Percentiles rank a stretch among this genome's conserved stretches.
phyloP scores from a whole-genome alignment of 1,140 invertebrate genomes.

The Drosophila nebulosa region DNA sequence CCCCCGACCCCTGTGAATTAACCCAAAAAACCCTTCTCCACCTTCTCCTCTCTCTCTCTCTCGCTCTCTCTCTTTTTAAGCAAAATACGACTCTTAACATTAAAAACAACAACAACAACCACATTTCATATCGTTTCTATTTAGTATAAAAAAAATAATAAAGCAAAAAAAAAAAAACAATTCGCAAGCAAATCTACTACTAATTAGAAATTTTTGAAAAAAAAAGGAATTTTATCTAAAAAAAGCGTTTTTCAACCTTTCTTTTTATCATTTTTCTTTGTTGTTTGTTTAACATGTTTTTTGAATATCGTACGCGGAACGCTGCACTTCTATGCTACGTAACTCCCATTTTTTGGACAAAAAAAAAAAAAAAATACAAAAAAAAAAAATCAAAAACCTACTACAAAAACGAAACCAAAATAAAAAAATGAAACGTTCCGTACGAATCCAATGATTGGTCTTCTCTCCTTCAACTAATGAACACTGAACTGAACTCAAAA shows the following conservation, averaged over 20 bases:
- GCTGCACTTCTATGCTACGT: conserved; percentile 80
- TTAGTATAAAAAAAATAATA: conserved; percentile 25
- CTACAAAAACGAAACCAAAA: not conserved
- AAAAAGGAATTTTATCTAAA: conserved; percentile 40
- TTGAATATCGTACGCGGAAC: conserved; percentile 82
- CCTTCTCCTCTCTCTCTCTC: not conserved
- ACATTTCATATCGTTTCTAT: conserved; percentile 74
- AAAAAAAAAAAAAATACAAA: conserved; percentile 35
- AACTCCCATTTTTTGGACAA: conserved; percentile 66
- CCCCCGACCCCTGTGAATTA: not conserved
- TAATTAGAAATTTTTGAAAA: conserved; percentile 29
- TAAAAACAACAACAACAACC: conserved; percentile 70
- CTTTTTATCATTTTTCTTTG: conserved; percentile 76
- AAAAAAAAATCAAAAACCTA: conserved; percentile 22
- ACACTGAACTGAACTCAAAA: conserved; percentile 15
- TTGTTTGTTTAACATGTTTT: conserved; percentile 80
- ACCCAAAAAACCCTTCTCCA: not conserved
- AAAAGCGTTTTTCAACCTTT: conserved; percentile 65
- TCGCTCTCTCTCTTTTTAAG: conserved; percentile 22
- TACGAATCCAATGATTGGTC: conserved; percentile 20
- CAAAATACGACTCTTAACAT: conserved; percentile 43
- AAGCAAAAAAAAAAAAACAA: conserved; percentile 32
- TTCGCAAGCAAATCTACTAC: conserved; percentile 41
- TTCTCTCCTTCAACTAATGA: conserved; percentile 18
- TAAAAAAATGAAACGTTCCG: not conserved